Evolutionary conservation across 2,113 vertebrate species (phyloP).

Genomic region (Enhydra lutris): DNA sequence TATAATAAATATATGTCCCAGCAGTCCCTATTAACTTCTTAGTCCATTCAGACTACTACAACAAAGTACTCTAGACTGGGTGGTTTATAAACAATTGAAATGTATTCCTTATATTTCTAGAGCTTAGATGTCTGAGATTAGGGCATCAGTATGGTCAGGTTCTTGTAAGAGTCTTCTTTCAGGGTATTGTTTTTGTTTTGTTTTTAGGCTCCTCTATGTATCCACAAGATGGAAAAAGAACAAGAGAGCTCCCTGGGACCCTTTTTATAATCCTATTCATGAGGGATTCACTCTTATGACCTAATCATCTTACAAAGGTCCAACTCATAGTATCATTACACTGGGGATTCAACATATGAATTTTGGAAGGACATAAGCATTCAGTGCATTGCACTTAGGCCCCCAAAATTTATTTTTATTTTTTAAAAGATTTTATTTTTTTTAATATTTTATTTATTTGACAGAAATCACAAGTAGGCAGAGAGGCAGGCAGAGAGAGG

Average conservation of each 20-base stretch:
- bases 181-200: not conserved
- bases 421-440: no score
- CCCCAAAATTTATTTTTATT: no score
- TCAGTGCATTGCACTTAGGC: not conserved
- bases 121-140: not conserved
- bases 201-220: not conserved
- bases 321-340: not conserved
- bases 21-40: not conserved
- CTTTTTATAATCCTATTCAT: not conserved
- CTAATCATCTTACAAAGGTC: not conserved
- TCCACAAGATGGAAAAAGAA: not conserved
- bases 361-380: not conserved
- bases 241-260: not conserved
- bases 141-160: not conserved
- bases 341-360: not conserved
- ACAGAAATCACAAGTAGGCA: no score
- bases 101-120: not conserved
- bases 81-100: not conserved
- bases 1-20: not conserved
- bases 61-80: not conserved
- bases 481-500: no score
- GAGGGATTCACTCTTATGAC: not conserved
- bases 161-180: not conserved
- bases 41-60: no score
- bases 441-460: no score